These are phyloP conservation scores for Pandemis cinnamomeana DNA, from an alignment of 2,888 invertebrate species.

Conservation along the genomic window DNA sequence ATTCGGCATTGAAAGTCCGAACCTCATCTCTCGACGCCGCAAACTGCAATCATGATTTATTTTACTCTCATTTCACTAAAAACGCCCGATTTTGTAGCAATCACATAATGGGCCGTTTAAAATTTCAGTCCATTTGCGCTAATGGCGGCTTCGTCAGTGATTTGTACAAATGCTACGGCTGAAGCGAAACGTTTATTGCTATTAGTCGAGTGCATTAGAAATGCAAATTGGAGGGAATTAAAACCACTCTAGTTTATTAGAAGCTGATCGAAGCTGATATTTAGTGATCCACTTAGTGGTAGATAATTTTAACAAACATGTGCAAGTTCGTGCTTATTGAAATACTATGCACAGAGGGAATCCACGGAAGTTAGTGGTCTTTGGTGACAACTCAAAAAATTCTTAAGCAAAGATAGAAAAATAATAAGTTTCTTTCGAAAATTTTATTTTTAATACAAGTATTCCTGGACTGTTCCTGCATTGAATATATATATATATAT, in stretches of 20 bases:
- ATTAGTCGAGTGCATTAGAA: background rate
- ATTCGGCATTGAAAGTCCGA: background rate
- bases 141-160: conserved; percentile 10
- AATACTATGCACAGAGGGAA: no score
- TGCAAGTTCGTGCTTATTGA: background rate
- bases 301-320: background rate
- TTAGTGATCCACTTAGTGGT: background rate
- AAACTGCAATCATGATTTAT: background rate
- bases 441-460: no score
- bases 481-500: no score
- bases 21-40: background rate
- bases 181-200: background rate
- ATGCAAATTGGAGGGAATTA: conserved; percentile 5
- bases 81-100: conserved; percentile 1
- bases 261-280: background rate
- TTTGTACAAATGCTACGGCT: conserved; percentile 4
- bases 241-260: background rate
- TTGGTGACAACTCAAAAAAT: no score
- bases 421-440: no score
- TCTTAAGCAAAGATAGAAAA: no score
- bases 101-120: conserved; percentile 8
- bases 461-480: no score
- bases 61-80: background rate
- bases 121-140: conserved; percentile 26
- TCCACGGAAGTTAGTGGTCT: no score